These are phyloP conservation scores for Atherinosoma microstoma DNA, from an alignment of 2,797 vertebrate genomes.

Conservation along the genomic window DNA sequence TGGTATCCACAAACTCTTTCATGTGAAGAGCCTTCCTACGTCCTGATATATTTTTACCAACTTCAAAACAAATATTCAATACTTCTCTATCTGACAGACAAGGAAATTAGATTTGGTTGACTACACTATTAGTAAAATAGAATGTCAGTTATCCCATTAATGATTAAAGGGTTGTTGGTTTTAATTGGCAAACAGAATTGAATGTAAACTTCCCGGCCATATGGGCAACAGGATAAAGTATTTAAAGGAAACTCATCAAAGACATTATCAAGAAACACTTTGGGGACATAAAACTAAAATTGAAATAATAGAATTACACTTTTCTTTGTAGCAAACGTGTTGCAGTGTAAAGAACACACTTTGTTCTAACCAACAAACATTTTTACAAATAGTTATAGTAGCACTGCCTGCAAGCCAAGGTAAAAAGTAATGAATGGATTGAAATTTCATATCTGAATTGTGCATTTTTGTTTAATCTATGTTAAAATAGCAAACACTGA, in stretches of 20 bases:
- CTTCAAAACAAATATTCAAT: constrained; percentile 15
- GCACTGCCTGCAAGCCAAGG: too few relatives aligned
- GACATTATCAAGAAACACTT: too few relatives aligned
- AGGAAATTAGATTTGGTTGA: not conserved
- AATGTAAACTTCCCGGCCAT: too few relatives aligned
- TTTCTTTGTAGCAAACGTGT: too few relatives aligned
- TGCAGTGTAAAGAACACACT: not conserved
- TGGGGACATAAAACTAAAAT: not conserved
- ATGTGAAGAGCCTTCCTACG: constrained; percentile 18
- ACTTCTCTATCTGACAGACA: not conserved
- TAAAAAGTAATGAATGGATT: too few relatives aligned
- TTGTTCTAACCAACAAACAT: not conserved
- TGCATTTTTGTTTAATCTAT: too few relatives aligned
- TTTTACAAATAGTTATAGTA: too few relatives aligned
- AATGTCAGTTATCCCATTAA: not conserved
- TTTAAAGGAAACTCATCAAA: too few relatives aligned
- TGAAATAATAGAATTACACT: not conserved
- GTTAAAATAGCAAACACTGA: too few relatives aligned
- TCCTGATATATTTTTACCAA: constrained; percentile 15
- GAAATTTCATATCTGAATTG: too few relatives aligned
- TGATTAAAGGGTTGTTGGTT: not conserved
- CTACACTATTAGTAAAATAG: not conserved
- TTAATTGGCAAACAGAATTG: not conserved
- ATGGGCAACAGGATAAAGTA: too few relatives aligned
- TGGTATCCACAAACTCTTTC: constrained; percentile 3